Percentiles rank a stretch among this genome's conserved stretches.
phyloP scores from a whole-genome alignment of 2,888 invertebrate species.

The Diabrotica balteata region DNA sequence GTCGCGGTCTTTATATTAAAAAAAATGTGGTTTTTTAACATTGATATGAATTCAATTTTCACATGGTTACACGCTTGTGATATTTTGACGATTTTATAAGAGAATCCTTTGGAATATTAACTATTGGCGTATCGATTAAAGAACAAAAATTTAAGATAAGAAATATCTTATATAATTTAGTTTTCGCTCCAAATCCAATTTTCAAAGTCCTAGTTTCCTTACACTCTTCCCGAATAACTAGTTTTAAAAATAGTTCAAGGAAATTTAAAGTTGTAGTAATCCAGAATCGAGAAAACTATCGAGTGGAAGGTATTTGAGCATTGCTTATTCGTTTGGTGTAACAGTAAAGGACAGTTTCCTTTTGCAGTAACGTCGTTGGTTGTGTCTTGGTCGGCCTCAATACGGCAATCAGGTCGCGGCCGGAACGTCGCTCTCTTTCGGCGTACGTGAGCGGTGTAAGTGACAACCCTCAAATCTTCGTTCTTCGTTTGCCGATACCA shows the following conservation, averaged over 20 bases:
- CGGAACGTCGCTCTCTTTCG: constrained; percentile 15
- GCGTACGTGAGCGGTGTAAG: constrained; percentile 42
- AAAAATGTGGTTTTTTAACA: too few species aligned
- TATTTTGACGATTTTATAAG: too few species aligned
- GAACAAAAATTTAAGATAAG: too few species aligned
- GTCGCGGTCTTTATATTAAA: too few species aligned
- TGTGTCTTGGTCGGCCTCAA: constrained; percentile 42
- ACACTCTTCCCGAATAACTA: too few species aligned
- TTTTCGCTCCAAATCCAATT: too few species aligned
- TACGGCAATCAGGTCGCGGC: constrained; percentile 49
- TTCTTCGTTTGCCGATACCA: constrained; percentile 18
- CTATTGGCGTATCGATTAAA: too few species aligned
- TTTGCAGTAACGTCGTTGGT: constrained; percentile 47
- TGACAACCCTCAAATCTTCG: constrained; percentile 15
- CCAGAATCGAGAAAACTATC: constrained; percentile 13
- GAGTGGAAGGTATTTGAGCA: constrained; percentile 8
- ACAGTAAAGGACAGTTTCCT: constrained; percentile 42
- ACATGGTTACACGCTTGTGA: too few species aligned
- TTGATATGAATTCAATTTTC: too few species aligned
- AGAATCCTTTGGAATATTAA: too few species aligned
- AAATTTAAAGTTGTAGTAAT: constrained; percentile 3
- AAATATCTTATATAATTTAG: too few species aligned
- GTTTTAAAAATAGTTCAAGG: neutral
- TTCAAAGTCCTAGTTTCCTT: too few species aligned
- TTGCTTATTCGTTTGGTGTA: constrained; percentile 24